Conservation (phyloP, 2,797 vertebrate genomes). For the Enteromius viviparus region DNA sequence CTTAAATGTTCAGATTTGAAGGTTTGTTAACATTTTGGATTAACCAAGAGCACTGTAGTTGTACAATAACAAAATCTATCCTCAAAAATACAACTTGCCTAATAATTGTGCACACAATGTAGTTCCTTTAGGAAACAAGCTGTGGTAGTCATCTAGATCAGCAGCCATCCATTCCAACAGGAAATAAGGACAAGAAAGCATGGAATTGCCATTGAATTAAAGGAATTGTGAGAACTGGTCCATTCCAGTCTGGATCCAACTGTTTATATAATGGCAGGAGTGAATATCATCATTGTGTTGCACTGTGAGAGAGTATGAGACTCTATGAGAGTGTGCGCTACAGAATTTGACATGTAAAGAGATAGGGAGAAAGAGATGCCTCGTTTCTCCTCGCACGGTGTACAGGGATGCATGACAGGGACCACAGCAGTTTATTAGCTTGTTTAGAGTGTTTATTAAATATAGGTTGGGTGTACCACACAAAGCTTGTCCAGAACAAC, state of each 20-base stretch:
- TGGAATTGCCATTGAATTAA: conserved; percentile 8
- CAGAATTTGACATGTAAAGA: conserved; percentile 9
- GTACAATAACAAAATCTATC: too few relatives aligned
- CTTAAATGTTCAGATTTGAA: too few relatives aligned
- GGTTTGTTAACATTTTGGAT: too few relatives aligned
- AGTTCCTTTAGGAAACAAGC: conserved; percentile 20
- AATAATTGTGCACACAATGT: too few relatives aligned
- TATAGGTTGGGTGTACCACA: not conserved
- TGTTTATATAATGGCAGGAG: conserved; percentile 26
- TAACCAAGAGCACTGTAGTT: too few relatives aligned
- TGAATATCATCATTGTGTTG: conserved; percentile 45
- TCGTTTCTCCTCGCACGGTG: not conserved
- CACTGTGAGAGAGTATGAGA: not conserved
- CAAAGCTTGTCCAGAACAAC: not conserved
- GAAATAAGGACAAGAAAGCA: conserved; percentile 4
- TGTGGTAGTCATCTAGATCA: conserved; percentile 13
- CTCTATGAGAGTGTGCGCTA: not conserved
- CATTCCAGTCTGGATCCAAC: conserved; percentile 16
- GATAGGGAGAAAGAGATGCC: not conserved
- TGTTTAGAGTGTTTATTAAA: not conserved
- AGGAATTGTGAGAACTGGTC: conserved; percentile 19
- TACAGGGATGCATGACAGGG: not conserved
- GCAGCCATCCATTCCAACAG: not conserved
- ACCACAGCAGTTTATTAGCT: not conserved
- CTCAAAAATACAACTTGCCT: too few relatives aligned